Evolutionary conservation across 2,113 vertebrate species (phyloP).

Genomic region (Tachysurus vachellii): DNA sequence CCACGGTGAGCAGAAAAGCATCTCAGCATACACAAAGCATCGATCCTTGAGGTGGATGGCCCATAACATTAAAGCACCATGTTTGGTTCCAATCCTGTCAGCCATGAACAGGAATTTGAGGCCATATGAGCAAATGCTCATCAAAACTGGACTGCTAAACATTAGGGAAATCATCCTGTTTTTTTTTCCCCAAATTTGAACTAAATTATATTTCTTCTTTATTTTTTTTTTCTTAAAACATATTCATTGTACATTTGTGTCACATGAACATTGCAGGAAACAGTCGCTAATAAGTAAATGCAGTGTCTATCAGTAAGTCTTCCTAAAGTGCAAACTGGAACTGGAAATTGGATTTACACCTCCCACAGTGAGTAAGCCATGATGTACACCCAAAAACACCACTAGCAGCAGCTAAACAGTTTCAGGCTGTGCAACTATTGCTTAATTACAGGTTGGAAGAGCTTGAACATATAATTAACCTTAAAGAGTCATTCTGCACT

Average conservation of each 20-base stretch:
- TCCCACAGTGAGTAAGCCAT: conserved; percentile 44
- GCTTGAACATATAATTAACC: background rate
- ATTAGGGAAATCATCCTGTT: too few relatives aligned
- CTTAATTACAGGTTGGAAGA: conserved; percentile 52
- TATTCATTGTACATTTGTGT: background rate
- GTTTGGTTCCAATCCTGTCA: too few relatives aligned
- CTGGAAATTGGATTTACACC: conserved; percentile 55
- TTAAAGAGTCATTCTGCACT: conserved; percentile 8
- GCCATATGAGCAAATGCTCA: too few relatives aligned
- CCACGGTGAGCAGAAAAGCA: too few relatives aligned
- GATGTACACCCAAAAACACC: background rate
- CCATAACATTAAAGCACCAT: too few relatives aligned
- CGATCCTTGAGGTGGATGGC: too few relatives aligned
- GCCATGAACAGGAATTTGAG: too few relatives aligned
- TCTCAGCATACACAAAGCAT: too few relatives aligned
- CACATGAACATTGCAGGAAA: background rate
- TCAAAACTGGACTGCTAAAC: too few relatives aligned
- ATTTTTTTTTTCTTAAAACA: too few relatives aligned
- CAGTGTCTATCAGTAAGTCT: conserved; percentile 46
- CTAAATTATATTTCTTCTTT: background rate
- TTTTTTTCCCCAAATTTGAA: too few relatives aligned
- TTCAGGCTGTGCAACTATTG: conserved; percentile 50
- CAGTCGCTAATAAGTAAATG: conserved; percentile 40
- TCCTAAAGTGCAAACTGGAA: conserved; percentile 41
- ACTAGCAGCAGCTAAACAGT: background rate